Evolutionary conservation across 2,113 vertebrate species (phyloP), one percentile per base, ranked within the genome.

Genomic region (Benitochromis conjunctus): DNA sequence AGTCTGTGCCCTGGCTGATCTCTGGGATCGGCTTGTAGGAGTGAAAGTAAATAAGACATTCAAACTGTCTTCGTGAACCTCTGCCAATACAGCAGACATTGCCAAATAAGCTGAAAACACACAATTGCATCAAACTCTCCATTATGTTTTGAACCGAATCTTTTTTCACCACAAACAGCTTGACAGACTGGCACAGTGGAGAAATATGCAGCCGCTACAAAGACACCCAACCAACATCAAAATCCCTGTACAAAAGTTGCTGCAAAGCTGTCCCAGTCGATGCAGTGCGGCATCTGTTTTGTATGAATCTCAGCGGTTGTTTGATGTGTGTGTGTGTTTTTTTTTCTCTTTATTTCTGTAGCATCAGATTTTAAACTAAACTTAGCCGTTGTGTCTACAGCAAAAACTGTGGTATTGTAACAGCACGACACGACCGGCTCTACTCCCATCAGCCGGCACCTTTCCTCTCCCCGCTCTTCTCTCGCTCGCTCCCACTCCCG

Each of bases 131-230:
- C 91, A 86, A 84, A 74, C 69, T 80, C 83, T 56, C 51, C 57
- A 21, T 85, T 83, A 71, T 79, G 82, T 90, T 85, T 89, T 80
- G 82, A 92, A 56, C 43, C 1, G 3, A 54, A 56, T 77, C 69
- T 19, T 60, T 43, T 26, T 58, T 41, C n/a, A 5, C 56, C 16
- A 2, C 66, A 43, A 83, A 77, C 76, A 57, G 62, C 79, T 85
- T 88, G 91, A 88, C 89, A 82, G 82, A 57, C 81, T 21, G 83
- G 71, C 66, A 41, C 79, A 51, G 54, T 24, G 56, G 83, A 66
- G 78, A 86, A 80, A 92, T 66, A n/a, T 82, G 86, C 84, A 81
- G 84, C 82, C 41, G 53, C 83, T 43, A 88, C 92, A 94, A 90
- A 94, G 90, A 89, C 76, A 26, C 83, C 24, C 83, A 58, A 71